Conservation (phyloP, 2,113 vertebrate genomes). For the Stomatorhinus ivindoensis region DNA sequence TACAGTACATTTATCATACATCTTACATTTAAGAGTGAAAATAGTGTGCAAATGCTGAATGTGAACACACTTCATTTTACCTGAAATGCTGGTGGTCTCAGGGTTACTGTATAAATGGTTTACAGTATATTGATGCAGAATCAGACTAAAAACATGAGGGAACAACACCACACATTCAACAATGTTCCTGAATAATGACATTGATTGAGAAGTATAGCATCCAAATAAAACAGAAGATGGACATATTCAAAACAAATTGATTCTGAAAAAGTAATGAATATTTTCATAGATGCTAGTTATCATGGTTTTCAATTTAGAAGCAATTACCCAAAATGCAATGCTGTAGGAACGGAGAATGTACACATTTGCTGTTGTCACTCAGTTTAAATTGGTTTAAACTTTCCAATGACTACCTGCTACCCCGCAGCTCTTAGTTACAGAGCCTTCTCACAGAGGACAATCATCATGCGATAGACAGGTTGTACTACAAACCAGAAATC, state of each 20-base stretch:
- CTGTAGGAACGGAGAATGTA: neutral
- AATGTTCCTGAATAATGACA: neutral
- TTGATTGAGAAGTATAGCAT: neutral
- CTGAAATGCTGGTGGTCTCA: neutral
- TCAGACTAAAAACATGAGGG: neutral
- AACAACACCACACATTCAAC: neutral
- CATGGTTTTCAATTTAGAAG: neutral
- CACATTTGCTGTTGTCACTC: neutral
- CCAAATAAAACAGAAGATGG: neutral
- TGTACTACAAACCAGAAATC: neutral
- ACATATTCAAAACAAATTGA: neutral
- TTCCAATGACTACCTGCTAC: neutral
- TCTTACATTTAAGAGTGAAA: neutral
- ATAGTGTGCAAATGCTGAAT: conserved; percentile 22
- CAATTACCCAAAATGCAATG: neutral
- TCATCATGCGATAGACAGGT: neutral
- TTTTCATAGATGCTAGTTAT: neutral
- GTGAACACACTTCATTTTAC: neutral
- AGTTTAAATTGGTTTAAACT: neutral
- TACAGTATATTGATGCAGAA: neutral
- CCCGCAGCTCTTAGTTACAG: neutral
- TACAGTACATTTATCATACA: conserved; percentile 13
- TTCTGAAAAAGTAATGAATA: neutral
- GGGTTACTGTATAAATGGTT: neutral
- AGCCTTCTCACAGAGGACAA: neutral